These are phyloP conservation scores for Drymonia ruficornis DNA, from an alignment of 2,888 invertebrate species.

Conservation along the genomic window DNA sequence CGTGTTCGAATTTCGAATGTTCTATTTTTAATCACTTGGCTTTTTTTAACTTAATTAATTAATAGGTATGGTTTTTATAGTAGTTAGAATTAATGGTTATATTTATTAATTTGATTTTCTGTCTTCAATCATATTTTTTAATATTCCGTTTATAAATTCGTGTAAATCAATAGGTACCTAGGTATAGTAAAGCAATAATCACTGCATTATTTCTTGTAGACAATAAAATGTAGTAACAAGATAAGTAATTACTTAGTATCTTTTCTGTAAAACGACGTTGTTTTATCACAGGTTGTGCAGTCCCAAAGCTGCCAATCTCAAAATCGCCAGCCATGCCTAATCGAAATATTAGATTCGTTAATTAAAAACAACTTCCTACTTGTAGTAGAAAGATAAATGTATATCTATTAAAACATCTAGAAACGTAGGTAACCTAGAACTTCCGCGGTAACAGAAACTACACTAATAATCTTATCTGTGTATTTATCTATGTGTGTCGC, in stretches of 20 bases:
- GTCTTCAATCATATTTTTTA: too few relatives aligned
- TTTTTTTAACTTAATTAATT: too few relatives aligned
- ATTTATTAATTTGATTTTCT: too few relatives aligned
- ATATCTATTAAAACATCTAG: constrained; percentile 8
- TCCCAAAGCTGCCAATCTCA: neutral
- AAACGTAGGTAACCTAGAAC: constrained; percentile 35
- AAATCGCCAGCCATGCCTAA: constrained; percentile 4
- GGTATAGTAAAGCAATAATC: too few relatives aligned
- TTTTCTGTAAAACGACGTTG: too few relatives aligned
- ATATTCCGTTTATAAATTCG: neutral
- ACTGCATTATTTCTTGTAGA: too few relatives aligned
- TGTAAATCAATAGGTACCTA: neutral
- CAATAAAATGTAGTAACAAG: too few relatives aligned
- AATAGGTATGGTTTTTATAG: too few relatives aligned
- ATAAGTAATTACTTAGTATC: too few relatives aligned
- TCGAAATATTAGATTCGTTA: constrained; percentile 6
- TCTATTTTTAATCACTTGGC: too few relatives aligned
- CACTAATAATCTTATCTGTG: constrained; percentile 33
- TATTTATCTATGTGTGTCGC: constrained; percentile 38
- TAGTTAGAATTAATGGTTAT: too few relatives aligned
- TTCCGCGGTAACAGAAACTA: constrained; percentile 21
- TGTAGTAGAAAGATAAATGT: neutral
- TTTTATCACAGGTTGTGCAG: too few relatives aligned
- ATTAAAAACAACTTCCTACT: constrained; percentile 6
- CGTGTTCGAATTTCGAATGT: constrained; percentile 1